These are phyloP conservation scores for Leucoptera coffeella DNA, from an alignment of 2,888 invertebrate genomes.

Conservation along the genomic window DNA sequence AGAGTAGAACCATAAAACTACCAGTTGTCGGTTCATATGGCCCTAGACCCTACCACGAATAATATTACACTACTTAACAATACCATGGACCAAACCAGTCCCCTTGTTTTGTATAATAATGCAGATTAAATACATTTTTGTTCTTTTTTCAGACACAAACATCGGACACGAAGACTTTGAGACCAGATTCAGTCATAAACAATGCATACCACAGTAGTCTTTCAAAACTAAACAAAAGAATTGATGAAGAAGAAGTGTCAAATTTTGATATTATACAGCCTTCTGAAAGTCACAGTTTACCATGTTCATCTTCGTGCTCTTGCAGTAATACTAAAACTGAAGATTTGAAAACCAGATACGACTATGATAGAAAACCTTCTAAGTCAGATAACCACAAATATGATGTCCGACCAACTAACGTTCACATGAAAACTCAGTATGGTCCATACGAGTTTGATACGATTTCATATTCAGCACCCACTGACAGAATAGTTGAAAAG, in stretches of 20 bases:
- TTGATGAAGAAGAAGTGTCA: conserved; percentile 16
- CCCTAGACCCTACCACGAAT: no score
- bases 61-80: no score
- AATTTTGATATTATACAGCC: conserved; percentile 40
- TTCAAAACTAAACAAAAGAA: conserved; percentile 39
- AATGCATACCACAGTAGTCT: conserved; percentile 25
- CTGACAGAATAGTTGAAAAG: conserved; percentile 43
- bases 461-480: conserved; percentile 25
- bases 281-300: conserved; percentile 34
- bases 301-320: conserved; percentile 35
- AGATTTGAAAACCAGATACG: conserved; percentile 28
- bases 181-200: conserved; percentile 24
- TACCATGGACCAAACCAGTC: no score
- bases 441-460: conserved; percentile 39
- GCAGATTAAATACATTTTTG: no score
- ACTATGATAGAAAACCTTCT: conserved; percentile 25
- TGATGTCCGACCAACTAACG: conserved; percentile 22
- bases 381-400: conserved; percentile 24
- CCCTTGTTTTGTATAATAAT: no score
- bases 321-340: conserved; percentile 44
- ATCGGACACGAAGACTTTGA: conserved; percentile 38
- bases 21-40: no score
- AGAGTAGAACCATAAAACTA: no score
- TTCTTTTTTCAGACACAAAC: conserved; percentile 32
- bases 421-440: conserved; percentile 27